Evolutionary conservation across 23 tunicate species (phyloP), one percentile per base, ranked within the genome.

Genomic region (Trididemnum nubilum): DNA sequence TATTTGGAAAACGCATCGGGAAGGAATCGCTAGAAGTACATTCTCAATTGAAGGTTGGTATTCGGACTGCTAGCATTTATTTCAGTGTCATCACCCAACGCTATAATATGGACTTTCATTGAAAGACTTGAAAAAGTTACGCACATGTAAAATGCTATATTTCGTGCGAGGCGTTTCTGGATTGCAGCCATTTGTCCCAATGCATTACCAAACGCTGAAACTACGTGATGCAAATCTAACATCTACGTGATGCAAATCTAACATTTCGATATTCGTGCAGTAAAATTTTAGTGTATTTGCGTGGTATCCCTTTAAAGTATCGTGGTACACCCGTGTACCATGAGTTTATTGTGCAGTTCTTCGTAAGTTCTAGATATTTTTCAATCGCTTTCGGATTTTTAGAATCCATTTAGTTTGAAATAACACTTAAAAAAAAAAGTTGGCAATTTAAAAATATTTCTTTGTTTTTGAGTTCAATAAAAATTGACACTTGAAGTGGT

Each of bases 181-280:
- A 63, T 63, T 63, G 70, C 70, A 63, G 70, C 70, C 70, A 63
- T 63, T 63, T 63, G 31, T 63, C 70, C 70, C 70, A 22, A 63
- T 9, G 70, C 70, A 23, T 4, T 63, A 22, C 22, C 70, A 63
- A 63, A 9, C 70, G 70, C n/a, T 22, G 70, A 63, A 63, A 63
- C 70, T 63, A 23, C 70, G 70, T 63, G 70, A 9, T 63, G 70
- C 29, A 63, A 63, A 63, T 22, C 7, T 23, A 63, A 63, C 19
- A 15, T n/a, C 70, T 63, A 23, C 70, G 70, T 63, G 70, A 9
- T 63, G 70, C 29, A 63, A 63, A 63, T 22, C 7, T 23, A 63
- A 63, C 15, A 15, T 15, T 23, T 63, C 70, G 70, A 63, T 63
- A 63, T 23, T 63, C 70, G 70, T 7, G 29, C 70, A 63, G 70